These are phyloP conservation scores for Achroia grisella DNA, from an alignment of 1,140 invertebrate species.

Conservation along the genomic window DNA sequence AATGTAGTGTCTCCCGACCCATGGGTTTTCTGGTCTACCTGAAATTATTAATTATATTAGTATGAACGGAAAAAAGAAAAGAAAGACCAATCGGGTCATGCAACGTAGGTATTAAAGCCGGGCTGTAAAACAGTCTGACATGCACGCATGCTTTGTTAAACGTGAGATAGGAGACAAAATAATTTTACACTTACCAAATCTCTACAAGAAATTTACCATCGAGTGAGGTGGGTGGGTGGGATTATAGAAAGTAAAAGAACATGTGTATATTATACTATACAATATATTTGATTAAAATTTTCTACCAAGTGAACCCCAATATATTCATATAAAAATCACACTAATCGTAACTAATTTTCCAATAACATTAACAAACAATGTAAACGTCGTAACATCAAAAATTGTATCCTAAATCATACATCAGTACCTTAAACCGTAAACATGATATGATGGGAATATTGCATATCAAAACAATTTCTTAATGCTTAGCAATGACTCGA, in stretches of 20 bases:
- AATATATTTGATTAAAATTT: slow-evolving; percentile 67
- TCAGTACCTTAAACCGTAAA: slow-evolving; percentile 47
- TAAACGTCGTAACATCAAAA: slow-evolving; percentile 49
- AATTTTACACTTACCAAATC: background rate
- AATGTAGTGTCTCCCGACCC: slow-evolving; percentile 63
- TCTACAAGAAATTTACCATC: slow-evolving; percentile 9
- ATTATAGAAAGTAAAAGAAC: slow-evolving; percentile 31
- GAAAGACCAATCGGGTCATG: slow-evolving; percentile 33
- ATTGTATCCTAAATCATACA: slow-evolving; percentile 42
- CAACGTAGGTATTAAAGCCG: slow-evolving; percentile 40
- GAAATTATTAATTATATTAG: slow-evolving; percentile 73
- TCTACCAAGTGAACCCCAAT: slow-evolving; percentile 72
- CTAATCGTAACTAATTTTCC: slow-evolving; percentile 57
- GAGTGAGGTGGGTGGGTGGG: too few relatives aligned
- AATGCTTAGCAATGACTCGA: slow-evolving; percentile 50
- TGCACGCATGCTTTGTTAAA: slow-evolving; percentile 46
- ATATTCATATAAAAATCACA: slow-evolving; percentile 73
- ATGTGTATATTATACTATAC: slow-evolving; percentile 50
- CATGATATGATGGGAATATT: slow-evolving; percentile 61
- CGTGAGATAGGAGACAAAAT: too few relatives aligned
- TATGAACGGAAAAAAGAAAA: slow-evolving; percentile 59
- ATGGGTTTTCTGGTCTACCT: slow-evolving; percentile 66
- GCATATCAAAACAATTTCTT: slow-evolving; percentile 33
- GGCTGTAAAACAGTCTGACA: slow-evolving; percentile 17
- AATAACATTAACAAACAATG: slow-evolving; percentile 72